Evolutionary conservation across 2,797 vertebrate genomes (phyloP).

Genomic region (Anguilla marmorata): DNA sequence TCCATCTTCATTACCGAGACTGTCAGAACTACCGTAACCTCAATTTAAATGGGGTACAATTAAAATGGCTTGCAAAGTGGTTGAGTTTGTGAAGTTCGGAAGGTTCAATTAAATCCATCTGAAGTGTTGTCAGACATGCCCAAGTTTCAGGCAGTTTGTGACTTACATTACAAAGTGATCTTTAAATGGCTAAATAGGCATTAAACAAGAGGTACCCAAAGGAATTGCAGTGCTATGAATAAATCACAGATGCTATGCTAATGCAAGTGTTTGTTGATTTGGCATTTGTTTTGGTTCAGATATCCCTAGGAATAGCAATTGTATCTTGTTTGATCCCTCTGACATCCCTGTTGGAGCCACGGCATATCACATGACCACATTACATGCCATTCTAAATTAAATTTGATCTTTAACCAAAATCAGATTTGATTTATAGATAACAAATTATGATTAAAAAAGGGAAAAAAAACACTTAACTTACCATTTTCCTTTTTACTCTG

Average conservation of each 20-base stretch:
- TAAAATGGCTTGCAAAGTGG: background rate
- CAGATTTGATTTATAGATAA: background rate
- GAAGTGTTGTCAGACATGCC: background rate
- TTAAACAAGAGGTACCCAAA: background rate
- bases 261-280: background rate
- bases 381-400: background rate
- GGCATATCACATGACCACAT: background rate
- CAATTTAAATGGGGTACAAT: background rate
- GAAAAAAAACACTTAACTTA: no score
- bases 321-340: background rate
- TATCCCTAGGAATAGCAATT: background rate
- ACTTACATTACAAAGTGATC: background rate
- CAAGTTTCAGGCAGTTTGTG: background rate
- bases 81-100: background rate
- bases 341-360: background rate
- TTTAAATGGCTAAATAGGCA: background rate
- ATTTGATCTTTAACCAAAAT: background rate
- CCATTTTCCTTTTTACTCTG: no score
- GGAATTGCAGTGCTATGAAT: background rate
- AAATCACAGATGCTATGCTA: background rate
- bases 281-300: background rate
- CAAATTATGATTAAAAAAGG: background rate
- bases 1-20: background rate
- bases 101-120: background rate
- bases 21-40: conserved; percentile 6